Conservation (phyloP, 2,888 invertebrate genomes). For the Nysson spinosus region DNA sequence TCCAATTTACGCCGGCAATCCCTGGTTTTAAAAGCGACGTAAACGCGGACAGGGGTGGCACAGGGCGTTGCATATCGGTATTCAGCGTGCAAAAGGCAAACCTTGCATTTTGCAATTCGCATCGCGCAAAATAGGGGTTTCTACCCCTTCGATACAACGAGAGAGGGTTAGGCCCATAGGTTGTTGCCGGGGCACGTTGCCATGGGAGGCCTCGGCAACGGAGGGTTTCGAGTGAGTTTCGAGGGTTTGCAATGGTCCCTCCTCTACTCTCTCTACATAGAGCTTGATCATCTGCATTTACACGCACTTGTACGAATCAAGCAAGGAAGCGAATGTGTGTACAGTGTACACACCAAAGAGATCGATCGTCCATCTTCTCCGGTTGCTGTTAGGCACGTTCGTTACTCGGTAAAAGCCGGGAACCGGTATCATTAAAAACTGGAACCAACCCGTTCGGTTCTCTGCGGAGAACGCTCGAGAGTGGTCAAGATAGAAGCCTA, state of each 20-base stretch:
- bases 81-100: slow-evolving; percentile 62
- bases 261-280: background rate
- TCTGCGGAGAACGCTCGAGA: slow-evolving; percentile 11
- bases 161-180: slow-evolving; percentile 31
- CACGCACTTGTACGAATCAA: slow-evolving; percentile 1
- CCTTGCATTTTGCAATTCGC: slow-evolving; percentile 66
- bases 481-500: slow-evolving; percentile 3
- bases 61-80: slow-evolving; percentile 54
- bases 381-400: slow-evolving; percentile 11
- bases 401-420: slow-evolving; percentile 2
- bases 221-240: slow-evolving; percentile 24
- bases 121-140: slow-evolving; percentile 36
- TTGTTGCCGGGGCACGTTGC: slow-evolving; percentile 45
- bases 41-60: slow-evolving; percentile 1
- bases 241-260: slow-evolving; percentile 28
- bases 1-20: slow-evolving; percentile 56
- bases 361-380: slow-evolving; percentile 33
- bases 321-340: background rate
- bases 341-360: slow-evolving; percentile 3
- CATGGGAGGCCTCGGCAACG: slow-evolving; percentile 41
- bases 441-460: slow-evolving; percentile 16
- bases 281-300: slow-evolving; percentile 10
- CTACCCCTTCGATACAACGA: slow-evolving; percentile 35
- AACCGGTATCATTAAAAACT: slow-evolving; percentile 42
- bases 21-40: slow-evolving; percentile 42